Conservation (phyloP, 2,888 invertebrate species). For the Eupithecia centaureata region DNA sequence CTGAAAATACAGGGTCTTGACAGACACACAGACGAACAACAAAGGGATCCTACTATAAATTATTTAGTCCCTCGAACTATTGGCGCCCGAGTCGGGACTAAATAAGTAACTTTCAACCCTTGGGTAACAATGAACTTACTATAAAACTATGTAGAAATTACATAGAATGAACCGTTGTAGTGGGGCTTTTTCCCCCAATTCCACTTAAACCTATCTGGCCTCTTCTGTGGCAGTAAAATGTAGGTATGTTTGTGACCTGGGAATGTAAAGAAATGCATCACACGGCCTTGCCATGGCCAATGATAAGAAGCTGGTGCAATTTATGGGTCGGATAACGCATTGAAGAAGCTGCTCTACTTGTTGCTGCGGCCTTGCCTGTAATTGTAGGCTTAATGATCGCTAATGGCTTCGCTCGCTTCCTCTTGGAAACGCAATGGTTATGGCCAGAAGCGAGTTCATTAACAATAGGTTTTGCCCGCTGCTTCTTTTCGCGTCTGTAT, state of each 20-base stretch:
- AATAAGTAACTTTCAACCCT: no score
- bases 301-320: slow-evolving; percentile 2
- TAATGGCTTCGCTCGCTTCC: slow-evolving; percentile 68
- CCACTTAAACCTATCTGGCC: no score
- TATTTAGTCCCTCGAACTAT: no score
- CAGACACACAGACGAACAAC: no score
- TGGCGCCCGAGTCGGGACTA: no score
- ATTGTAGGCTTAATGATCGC: slow-evolving; percentile 63
- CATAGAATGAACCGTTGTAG: no score
- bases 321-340: not conserved
- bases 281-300: slow-evolving; percentile 17
- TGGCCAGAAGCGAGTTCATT: slow-evolving; percentile 26
- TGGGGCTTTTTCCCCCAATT: no score
- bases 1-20: no score
- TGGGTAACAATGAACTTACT: no score
- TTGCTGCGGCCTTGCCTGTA: slow-evolving; percentile 55
- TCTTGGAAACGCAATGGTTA: slow-evolving; percentile 54
- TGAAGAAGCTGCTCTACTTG: slow-evolving; percentile 15
- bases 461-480: not conserved
- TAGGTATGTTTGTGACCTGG: slow-evolving; percentile 32
- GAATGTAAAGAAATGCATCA: slow-evolving; percentile 52
- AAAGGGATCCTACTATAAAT: no score
- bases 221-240: no score
- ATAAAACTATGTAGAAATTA: no score
- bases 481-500: not conserved